Percentiles rank a stretch among this genome's conserved stretches.
Conservation (phyloP, 2,888 invertebrate species). For the Drosophila prolongata region DNA sequence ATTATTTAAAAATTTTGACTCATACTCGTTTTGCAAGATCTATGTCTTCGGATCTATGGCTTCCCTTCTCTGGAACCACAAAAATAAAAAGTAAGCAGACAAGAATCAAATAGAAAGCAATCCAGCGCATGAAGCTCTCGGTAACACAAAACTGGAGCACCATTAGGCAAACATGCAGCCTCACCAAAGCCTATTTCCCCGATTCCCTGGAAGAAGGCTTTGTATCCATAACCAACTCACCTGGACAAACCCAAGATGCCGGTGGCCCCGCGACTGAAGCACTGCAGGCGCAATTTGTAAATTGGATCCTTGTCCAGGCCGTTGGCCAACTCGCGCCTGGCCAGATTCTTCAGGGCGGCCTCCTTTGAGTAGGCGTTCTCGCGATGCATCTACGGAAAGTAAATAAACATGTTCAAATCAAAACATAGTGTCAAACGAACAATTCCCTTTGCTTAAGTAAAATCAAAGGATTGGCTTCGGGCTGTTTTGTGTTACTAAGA, state of each 20-base stretch:
- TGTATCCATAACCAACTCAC: conserved; percentile 85
- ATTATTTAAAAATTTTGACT: no score
- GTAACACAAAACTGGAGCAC: conserved; percentile 8
- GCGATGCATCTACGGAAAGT: conserved; percentile 67
- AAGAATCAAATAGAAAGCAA: conserved; percentile 15
- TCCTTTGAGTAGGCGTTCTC: conserved; percentile 86
- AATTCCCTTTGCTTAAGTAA: no score
- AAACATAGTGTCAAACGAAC: no score
- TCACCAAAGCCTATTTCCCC: neutral
- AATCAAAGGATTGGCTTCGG: no score
- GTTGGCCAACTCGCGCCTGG: conserved; percentile 88
- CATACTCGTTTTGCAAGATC: no score
- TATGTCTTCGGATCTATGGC: no score
- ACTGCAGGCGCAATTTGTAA: conserved; percentile 92
- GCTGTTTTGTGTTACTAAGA: no score
- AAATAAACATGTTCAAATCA: neutral
- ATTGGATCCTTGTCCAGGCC: conserved; percentile 90
- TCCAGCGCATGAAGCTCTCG: neutral
- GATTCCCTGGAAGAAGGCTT: neutral
- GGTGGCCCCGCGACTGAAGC: conserved; percentile 93
- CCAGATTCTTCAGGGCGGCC: conserved; percentile 91
- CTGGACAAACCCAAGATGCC: conserved; percentile 95
- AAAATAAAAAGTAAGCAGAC: neutral
- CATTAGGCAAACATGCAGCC: conserved; percentile 36
- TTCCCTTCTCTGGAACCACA: no score